Evolutionary conservation across 2,888 invertebrate species (phyloP), one percentile per base, ranked within the genome.

Genomic region (Trissolcus japonicus): DNA sequence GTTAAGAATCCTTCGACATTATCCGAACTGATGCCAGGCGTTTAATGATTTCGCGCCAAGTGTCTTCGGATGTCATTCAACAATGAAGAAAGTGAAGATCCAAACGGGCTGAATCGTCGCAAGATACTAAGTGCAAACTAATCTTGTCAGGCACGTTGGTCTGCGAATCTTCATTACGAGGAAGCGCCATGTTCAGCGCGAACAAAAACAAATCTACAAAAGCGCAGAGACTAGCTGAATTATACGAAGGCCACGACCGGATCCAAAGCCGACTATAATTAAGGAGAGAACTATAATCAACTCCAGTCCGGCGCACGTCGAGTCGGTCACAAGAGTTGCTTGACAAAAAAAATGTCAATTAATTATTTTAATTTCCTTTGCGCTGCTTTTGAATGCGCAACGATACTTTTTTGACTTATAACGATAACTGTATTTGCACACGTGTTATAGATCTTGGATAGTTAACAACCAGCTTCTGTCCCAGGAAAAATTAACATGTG

Each of bases 221-320:
- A 67, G 63, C 59, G 6, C 46, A 40, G 61, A 75, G 77, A 79
- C 77, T 71, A 74, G 76, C 69, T 74, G 76, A 78, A 76, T 80
- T 78, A 76, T 68, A 74, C 80, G 67, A 80, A 80, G 67, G 76
- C 76, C 78, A 67, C 65, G 71, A 71, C 69, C 77, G 69, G 78
- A 80, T 78, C 73, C 71, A 61, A 78, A 80, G 67, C 65, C 35
- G 54, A 68, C 74, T 78, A 80, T 80, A 80, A 78, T 80, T 78
- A 78, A 80, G 51, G 71, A 35, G 65, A 67, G 51, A 57, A 68
- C 68, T 72, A 63, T 67, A 59, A 72, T 76, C 69, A 61, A 69
- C 53, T 51, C 9, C 17, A 19, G 48, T 16, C 16, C 16, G n/a
- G 48, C 48, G 17, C 16, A 17, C 46, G 46, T 46, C 11, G 46